Evolutionary conservation across 2,888 invertebrate species (phyloP).

Genomic region (Latheticus oryzae): DNA sequence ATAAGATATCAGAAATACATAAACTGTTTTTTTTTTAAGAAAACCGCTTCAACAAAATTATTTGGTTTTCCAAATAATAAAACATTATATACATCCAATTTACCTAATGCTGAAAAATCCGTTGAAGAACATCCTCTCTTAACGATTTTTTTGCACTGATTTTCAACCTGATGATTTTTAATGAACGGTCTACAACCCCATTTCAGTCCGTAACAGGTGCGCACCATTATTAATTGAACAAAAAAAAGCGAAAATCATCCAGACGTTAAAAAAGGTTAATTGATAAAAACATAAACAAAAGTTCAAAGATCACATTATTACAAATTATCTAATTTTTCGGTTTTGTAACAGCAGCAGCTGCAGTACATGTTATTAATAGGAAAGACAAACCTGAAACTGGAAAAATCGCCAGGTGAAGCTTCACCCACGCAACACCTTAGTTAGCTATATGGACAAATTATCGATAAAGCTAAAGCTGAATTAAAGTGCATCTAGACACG

Average conservation of each 20-base stretch:
- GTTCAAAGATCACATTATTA: slow-evolving; percentile 18
- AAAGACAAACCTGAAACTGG: slow-evolving; percentile 31
- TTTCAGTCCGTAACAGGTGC: slow-evolving; percentile 45
- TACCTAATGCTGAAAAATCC: slow-evolving; percentile 39
- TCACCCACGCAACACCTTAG: slow-evolving; percentile 40
- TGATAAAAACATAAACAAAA: slow-evolving; percentile 25
- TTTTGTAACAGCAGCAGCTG: slow-evolving; percentile 5
- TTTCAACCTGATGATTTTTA: slow-evolving; percentile 23
- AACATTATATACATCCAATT: not conserved
- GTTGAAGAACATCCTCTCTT: slow-evolving; percentile 27
- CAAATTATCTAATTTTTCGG: slow-evolving; percentile 10
- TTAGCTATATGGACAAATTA: slow-evolving; percentile 38
- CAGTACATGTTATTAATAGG: slow-evolving; percentile 23
- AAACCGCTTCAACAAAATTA: too few relatives aligned
- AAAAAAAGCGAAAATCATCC: not conserved
- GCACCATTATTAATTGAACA: slow-evolving; percentile 42
- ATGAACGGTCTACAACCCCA: slow-evolving; percentile 44
- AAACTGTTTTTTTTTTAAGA: too few relatives aligned
- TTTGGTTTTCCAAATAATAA: not conserved
- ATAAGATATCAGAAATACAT: too few relatives aligned
- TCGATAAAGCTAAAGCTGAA: slow-evolving; percentile 40
- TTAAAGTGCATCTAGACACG: slow-evolving; percentile 29
- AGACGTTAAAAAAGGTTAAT: too few relatives aligned
- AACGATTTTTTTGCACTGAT: slow-evolving; percentile 12
- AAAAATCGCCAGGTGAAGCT: slow-evolving; percentile 36